Evolutionary conservation across 1,140 invertebrate genomes (phyloP), one percentile per base, ranked within the genome.

Genomic region (Neotoxoptera formosana): DNA sequence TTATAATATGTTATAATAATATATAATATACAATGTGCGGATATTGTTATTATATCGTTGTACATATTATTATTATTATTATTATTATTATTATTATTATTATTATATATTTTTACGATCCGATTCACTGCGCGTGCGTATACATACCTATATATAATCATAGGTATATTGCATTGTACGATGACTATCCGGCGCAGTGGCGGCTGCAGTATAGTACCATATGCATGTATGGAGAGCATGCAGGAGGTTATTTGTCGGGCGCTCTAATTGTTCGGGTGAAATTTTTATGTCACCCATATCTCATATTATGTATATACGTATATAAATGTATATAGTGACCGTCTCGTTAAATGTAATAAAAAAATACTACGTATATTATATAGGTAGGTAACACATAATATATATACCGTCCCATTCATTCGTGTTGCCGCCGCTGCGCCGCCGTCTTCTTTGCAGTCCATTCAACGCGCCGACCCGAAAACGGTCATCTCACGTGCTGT

Each of bases 191-290:
- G 41, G 84, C 25, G 17, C 30, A 45, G 25, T 23, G 84, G 25
- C 45, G 84, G 25, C 45, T 25, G 83, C 81, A 41, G 81, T n/a
- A 17, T 41, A 41, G n/a, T n/a, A n/a, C n/a, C n/a, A n/a, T 4
- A 41, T 41, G 41, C 41, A 41, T 41, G 4, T 41, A 41, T 41
- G 4, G 41, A 41, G 41, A 41, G 41, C 47, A 47, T 7, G 20
- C 47, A 21, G n/a, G 47, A 34, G 47, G 86, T 88, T 51, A 88
- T 88, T 88, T 88, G 86, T 88, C 86, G 86, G 47, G 47, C 51
- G 47, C 86, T 88, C 86, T 88, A 88, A 88, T 88, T 51, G 86
- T 88, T 34, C n/a, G 47, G 47, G 47, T 51, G 47, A 51, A 48
- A 51, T 88, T 88, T 87, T 47, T n/a, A 7, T 47, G 41, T 47